phyloP scores from a whole-genome alignment of 2,113 vertebrate genomes.

The Sterna hirundo region DNA sequence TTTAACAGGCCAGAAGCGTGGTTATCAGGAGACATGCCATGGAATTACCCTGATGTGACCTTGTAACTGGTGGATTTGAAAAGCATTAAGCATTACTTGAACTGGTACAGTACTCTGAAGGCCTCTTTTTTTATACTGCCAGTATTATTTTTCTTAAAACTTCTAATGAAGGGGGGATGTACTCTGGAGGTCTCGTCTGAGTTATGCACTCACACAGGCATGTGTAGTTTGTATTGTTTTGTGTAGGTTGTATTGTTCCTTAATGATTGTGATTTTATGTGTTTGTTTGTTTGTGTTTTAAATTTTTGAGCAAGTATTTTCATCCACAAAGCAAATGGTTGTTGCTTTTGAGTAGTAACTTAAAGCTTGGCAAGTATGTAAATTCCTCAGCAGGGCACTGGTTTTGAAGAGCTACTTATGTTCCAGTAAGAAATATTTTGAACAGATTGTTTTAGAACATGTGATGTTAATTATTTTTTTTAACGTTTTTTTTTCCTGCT shows the following conservation, averaged over 20 bases:
- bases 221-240: not conserved
- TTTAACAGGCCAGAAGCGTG: not conserved
- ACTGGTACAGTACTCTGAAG: not conserved
- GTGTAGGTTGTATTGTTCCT: not conserved
- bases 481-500: not conserved
- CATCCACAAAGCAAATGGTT: not conserved
- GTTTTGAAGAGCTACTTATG: constrained; percentile 25
- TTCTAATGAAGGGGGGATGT: not conserved
- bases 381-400: constrained; percentile 26
- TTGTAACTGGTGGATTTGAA: constrained; percentile 18
- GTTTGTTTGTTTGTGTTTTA: not conserved
- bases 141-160: not conserved
- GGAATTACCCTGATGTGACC: constrained; percentile 9
- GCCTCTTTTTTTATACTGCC: not conserved
- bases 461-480: not conserved
- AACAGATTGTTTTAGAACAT: constrained; percentile 27
- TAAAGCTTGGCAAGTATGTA: constrained; percentile 1
- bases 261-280: not conserved
- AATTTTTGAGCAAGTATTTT: not conserved
- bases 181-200: not conserved
- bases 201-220: not conserved
- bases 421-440: not conserved
- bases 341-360: constrained; percentile 19
- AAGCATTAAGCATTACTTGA: constrained; percentile 10
- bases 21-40: not conserved